Base-by-base conservation (phyloP, 2,888 invertebrate species). In the Aplocera efformata region DNA sequence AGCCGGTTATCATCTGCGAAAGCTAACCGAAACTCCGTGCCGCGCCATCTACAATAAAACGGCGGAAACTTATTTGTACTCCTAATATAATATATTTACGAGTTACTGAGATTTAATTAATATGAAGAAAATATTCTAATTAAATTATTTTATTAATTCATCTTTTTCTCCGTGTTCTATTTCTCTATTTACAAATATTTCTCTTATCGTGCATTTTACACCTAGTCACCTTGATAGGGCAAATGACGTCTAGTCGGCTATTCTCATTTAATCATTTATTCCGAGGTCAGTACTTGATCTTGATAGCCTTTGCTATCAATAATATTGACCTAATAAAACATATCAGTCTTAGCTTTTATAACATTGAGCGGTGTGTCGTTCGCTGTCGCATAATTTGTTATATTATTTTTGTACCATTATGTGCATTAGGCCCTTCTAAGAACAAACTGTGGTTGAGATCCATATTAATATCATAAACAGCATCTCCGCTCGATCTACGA, bases 221-320 rank as follows among this genome's bases (percentile, higher is more conserved):
- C 38, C 34, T 42, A 42, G 31, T 23, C 11, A 9, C 9, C 29
- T 10, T 26, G 51, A 67, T 63, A 72, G 71, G 67, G 52, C 58
- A 52, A 46, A 52, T 53, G 49, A 45, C 58, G 60, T 50, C 26
- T 26, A 42, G 11, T 30, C 26, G 24, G 47, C 33, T 42, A 38
- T 34, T 53, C 52, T 38, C 48, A 43, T 56, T 63, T 59, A 62
- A 61, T 60, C 50, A 53, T 59, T 58, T 56, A 67, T 58, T 54
- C 56, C 64, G 63, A 63, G 69, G 67, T 63, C 64, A 56, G 49
- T 53, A 50, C 58, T 53, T 59, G 44, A 40, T 54, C 54, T 58
- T 56, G 74, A 76, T 75, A 74, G 62, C 75, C 74, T 72, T 61
- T 60, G 42, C 23, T 63, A 66, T 64, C 55, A 53, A 56, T 60